These are phyloP conservation scores for Python bivittatus DNA, from an alignment of 2,113 vertebrate genomes.

Conservation along the genomic window DNA sequence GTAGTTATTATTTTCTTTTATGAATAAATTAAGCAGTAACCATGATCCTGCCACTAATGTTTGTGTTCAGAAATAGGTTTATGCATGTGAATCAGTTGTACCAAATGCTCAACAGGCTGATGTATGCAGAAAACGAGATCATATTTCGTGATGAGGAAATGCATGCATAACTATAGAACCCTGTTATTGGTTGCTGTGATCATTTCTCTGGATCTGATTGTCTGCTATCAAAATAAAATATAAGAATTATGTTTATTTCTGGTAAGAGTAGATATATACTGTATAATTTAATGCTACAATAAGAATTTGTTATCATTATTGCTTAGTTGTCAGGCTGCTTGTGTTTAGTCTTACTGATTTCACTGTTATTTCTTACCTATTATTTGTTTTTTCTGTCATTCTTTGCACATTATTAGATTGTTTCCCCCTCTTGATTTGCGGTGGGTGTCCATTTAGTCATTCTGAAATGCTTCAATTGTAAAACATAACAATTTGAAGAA, in stretches of 20 bases:
- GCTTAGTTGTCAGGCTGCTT: background rate
- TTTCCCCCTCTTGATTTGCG: background rate
- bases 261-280: background rate
- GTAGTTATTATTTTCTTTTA: constrained; percentile 29
- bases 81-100: background rate
- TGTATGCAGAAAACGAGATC: background rate
- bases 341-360: background rate
- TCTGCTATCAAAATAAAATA: background rate
- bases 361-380: background rate
- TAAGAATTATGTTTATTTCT: background rate
- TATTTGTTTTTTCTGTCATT: background rate
- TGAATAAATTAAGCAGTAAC: constrained; percentile 34
- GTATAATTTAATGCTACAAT: background rate
- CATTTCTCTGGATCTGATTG: background rate
- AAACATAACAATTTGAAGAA: background rate
- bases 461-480: background rate
- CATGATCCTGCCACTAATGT: background rate
- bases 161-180: background rate
- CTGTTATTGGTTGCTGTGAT: background rate
- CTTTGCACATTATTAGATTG: background rate
- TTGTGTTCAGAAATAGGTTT: background rate
- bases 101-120: background rate
- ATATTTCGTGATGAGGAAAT: background rate
- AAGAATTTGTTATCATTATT: background rate
- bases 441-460: background rate